Evolutionary conservation across 2,888 invertebrate species (phyloP), one percentile per base, ranked within the genome.

Genomic region (Sinotaia quadrata): DNA sequence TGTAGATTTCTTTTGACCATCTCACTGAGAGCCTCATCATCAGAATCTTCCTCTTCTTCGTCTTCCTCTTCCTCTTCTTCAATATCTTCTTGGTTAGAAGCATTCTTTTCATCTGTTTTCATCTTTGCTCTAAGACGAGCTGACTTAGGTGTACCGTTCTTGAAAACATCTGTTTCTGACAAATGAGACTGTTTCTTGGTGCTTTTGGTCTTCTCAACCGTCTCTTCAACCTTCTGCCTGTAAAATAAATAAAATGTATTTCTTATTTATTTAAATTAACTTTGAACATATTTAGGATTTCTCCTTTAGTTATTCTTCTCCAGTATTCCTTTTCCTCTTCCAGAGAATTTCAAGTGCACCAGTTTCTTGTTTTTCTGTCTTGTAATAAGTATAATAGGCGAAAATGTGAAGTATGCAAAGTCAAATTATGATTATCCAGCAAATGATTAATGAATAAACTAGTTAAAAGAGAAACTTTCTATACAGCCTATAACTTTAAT

Each of bases 31-130:
- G 51, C 15, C 21, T 49, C 44, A 18, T 61, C 60, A 29, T 31
- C 44, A 18, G 60, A 44, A 27, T 31, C 60, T 18, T 61, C 60
- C 18, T 67, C 66, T 41, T 67, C 61, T 24, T 54, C 56, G 10
- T 67, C 67, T 34, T 33, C 62, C 12, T 52, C 58, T n/a, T 36
- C 36, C 4, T 31, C 33, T 54, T 44, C 52, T 33, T 41, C 47
- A 29, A 37, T 33, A 49, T 65, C 58, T 4, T 63, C 58, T 37
- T 67, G 59, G 27, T 56, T 60, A 12, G 44, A 34, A 37, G 21
- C 34, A 7, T 66, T 61, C 47, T 51, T 52, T 29, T 51, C 62
- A 3, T 57, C 57, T 27, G 36, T 36, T 49, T 68, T 67, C n/a
- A 41, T 68, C 56, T 37, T 56, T 31, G 44, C 56, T 33, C 37